phyloP scores from a whole-genome alignment of 2,113 vertebrate species.

The Gnathochromis pfefferi region DNA sequence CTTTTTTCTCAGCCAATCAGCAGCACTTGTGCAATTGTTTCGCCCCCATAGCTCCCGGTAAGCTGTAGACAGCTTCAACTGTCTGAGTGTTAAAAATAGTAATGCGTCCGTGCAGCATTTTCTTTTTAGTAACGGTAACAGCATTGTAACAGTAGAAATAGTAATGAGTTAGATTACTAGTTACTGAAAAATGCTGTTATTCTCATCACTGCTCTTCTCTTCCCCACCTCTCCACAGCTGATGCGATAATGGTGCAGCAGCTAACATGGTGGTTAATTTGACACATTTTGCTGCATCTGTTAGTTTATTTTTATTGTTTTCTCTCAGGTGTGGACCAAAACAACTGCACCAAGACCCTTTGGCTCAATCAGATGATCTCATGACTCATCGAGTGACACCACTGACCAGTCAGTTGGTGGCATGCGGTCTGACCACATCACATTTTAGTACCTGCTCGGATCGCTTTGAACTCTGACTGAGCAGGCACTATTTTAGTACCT shows the following conservation, averaged over 20 bases:
- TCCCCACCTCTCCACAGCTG: neutral
- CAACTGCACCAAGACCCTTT: neutral
- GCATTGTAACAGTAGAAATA: no score
- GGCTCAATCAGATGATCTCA: rapidly evolving
- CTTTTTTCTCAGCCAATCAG: no score
- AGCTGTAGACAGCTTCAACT: no score
- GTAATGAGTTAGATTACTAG: neutral
- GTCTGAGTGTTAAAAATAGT: neutral
- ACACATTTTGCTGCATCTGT: neutral
- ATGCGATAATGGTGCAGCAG: rapidly evolving
- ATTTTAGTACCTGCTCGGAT: neutral
- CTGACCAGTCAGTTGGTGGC: rapidly evolving
- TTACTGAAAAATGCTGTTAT: neutral
- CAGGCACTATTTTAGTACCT: rapidly evolving
- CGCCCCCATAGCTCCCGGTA: no score
- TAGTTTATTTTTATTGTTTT: neutral
- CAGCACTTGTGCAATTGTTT: rapidly evolving
- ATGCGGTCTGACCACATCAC: neutral
- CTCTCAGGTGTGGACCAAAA: neutral
- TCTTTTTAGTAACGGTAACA: no score
- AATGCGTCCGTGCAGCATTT: neutral
- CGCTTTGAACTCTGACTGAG: neutral
- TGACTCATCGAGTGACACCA: rapidly evolving
- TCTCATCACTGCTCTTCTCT: neutral
- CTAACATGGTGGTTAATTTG: rapidly evolving